These are phyloP conservation scores for Axea sp. DNA, from an alignment of 2,888 invertebrate genomes.

Conservation along the genomic window DNA sequence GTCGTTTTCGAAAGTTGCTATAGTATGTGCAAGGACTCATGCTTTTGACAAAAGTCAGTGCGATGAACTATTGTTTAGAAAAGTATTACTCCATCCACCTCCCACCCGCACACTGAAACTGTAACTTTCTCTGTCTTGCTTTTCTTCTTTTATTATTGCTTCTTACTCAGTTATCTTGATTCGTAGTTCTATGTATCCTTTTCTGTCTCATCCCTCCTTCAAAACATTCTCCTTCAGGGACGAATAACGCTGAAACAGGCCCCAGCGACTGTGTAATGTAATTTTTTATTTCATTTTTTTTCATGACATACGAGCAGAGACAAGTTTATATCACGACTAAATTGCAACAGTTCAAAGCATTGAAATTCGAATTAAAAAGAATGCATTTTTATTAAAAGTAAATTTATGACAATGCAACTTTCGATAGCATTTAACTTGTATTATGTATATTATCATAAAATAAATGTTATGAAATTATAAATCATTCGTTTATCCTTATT, in stretches of 20 bases:
- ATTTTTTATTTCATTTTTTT: no score
- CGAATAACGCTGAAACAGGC: conserved; percentile 3
- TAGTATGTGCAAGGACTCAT: conserved; percentile 44
- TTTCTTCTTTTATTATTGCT: conserved; percentile 54
- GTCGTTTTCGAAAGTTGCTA: no score
- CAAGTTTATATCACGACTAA: no score
- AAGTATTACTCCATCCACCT: conserved; percentile 49
- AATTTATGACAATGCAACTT: no score
- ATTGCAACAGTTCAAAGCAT: no score
- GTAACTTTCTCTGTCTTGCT: conserved; percentile 60
- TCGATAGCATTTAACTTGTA: no score
- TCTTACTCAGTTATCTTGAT: conserved; percentile 38
- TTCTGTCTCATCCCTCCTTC: conserved; percentile 56
- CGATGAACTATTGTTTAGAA: conserved; percentile 63
- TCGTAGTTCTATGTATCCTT: conserved; percentile 33
- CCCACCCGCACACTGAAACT: conserved; percentile 54
- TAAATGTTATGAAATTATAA: no score
- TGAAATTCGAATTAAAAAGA: no score
- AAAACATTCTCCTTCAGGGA: conserved; percentile 55
- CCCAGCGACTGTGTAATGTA: conserved; percentile 9
- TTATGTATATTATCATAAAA: no score
- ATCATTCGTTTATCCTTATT: no score
- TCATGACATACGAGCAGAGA: no score
- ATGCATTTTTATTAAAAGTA: no score
- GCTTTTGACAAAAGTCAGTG: conserved; percentile 59